Conservation (phyloP, 2,797 vertebrate genomes). For the Anomalospiza imberbis region DNA sequence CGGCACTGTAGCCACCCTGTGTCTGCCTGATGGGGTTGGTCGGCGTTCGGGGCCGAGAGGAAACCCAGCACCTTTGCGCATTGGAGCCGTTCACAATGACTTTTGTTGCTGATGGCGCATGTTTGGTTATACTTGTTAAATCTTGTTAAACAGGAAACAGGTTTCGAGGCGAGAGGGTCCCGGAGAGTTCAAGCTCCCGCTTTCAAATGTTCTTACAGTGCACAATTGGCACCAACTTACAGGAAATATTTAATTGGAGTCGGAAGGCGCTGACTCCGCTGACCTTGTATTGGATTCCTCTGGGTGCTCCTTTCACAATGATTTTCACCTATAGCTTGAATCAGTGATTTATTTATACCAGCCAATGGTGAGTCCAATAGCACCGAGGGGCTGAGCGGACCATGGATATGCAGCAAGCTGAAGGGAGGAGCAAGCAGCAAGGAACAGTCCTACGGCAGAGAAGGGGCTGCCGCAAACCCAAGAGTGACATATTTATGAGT, state of each 20-base stretch:
- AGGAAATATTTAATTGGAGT: slow-evolving; percentile 80
- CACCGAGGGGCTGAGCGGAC: not conserved
- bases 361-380: slow-evolving; percentile 25
- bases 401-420: not conserved
- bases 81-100: slow-evolving; percentile 56
- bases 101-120: slow-evolving; percentile 71
- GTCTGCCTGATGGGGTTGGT: not conserved
- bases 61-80: slow-evolving; percentile 63
- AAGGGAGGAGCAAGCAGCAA: not conserved
- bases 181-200: slow-evolving; percentile 74
- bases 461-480: not conserved
- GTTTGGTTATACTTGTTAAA: slow-evolving; percentile 73
- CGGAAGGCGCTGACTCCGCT: slow-evolving; percentile 70
- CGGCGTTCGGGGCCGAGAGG: not conserved
- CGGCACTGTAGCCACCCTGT: not conserved
- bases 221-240: slow-evolving; percentile 72
- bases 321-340: slow-evolving; percentile 59
- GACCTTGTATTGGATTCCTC: slow-evolving; percentile 68
- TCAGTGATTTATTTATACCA: slow-evolving; percentile 67
- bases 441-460: not conserved
- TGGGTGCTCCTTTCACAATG: slow-evolving; percentile 40
- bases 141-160: slow-evolving; percentile 83
- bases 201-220: slow-evolving; percentile 77
- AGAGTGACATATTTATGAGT: slow-evolving; percentile 78
- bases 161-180: slow-evolving; percentile 75